Conservation (phyloP, 2,888 invertebrate species). For the Leistus spinibarbis region DNA sequence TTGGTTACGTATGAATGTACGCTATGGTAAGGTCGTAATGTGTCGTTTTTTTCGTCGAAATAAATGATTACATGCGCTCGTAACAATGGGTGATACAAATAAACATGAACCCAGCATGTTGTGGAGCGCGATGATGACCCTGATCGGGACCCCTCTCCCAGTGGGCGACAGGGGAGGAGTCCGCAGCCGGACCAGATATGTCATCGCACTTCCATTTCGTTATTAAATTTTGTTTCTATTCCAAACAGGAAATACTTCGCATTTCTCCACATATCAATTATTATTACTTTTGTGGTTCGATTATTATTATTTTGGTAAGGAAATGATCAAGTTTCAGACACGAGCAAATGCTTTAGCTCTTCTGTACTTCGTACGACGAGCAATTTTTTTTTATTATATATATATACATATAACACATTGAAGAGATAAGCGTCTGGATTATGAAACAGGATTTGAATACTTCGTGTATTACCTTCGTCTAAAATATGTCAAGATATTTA, state of each 20-base stretch:
- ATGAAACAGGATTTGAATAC: background rate
- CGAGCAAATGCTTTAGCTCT: no score
- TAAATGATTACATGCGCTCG: conserved; percentile 18
- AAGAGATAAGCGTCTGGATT: background rate
- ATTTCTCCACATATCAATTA: background rate
- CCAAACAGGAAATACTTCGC: background rate
- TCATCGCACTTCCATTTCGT: background rate
- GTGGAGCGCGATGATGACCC: background rate
- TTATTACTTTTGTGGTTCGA: background rate
- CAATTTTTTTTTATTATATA: no score
- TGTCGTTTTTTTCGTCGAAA: conserved; percentile 1
- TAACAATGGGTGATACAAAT: conserved; percentile 28
- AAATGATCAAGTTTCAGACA: no score
- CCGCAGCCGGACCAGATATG: background rate
- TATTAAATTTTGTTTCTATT: background rate
- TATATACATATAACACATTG: background rate
- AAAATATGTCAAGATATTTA: background rate
- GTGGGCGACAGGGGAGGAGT: background rate
- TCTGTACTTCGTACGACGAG: no score
- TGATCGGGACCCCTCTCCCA: background rate
- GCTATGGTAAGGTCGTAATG: background rate
- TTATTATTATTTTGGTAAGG: no score
- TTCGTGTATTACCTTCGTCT: background rate
- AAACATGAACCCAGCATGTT: conserved; percentile 10
- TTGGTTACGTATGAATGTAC: background rate